Conservation (phyloP, 2,797 vertebrate genomes). For the Lepilemur septentrionalis region DNA sequence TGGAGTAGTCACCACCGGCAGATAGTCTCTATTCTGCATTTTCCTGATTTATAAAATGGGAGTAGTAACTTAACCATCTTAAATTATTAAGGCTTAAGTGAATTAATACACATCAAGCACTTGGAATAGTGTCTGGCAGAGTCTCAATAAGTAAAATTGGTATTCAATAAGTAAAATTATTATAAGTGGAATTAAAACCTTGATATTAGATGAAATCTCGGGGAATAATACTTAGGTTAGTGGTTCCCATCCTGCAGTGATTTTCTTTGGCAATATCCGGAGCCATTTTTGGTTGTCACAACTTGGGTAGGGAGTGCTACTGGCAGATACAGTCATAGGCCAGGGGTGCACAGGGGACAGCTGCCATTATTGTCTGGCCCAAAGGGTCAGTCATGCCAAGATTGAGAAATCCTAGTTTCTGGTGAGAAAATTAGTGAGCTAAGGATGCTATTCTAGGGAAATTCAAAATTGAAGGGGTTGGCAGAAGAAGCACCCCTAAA, state of each 20-base stretch:
- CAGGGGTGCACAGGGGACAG: neutral
- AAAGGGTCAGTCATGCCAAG: neutral
- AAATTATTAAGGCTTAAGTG: neutral
- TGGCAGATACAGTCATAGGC: neutral
- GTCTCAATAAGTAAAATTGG: too few relatives aligned
- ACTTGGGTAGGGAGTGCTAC: neutral
- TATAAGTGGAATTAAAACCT: neutral
- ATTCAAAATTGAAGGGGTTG: neutral
- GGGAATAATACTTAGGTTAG: neutral
- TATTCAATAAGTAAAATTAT: neutral
- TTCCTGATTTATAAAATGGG: neutral
- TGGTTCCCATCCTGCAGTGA: neutral
- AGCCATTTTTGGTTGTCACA: neutral
- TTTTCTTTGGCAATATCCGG: neutral
- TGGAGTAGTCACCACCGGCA: rapidly evolving
- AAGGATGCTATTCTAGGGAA: neutral
- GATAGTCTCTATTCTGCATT: neutral
- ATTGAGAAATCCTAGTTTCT: neutral
- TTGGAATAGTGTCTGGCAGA: neutral
- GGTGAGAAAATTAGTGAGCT: neutral
- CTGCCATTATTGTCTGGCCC: neutral
- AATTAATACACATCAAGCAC: neutral
- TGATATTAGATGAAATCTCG: neutral
- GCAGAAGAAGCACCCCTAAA: neutral
- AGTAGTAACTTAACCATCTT: neutral